Percentiles rank a stretch among this genome's conserved stretches.
Evolutionary conservation across 2,888 invertebrate species (phyloP).

Genomic region (Keiferia lycopersicella): DNA sequence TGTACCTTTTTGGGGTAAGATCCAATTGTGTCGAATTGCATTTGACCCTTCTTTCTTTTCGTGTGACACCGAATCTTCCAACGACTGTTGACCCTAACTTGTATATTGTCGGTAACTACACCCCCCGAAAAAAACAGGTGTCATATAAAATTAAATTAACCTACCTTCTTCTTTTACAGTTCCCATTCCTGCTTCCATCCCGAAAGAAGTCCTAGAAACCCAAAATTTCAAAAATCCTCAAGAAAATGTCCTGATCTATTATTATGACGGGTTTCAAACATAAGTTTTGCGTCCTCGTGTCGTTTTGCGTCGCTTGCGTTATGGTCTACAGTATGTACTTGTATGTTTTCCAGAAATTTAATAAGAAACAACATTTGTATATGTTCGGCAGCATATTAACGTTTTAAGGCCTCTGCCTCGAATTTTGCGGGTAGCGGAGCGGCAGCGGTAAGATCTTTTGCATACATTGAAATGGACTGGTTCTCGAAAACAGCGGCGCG

Average conservation of each 20-base stretch:
- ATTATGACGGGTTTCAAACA: slow-evolving; percentile 51
- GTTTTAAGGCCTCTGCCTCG: slow-evolving; percentile 35
- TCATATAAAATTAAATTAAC: no score
- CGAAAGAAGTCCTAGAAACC: slow-evolving; percentile 19
- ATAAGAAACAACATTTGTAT: slow-evolving; percentile 44
- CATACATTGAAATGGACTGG: no score
- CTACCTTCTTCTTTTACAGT: slow-evolving; percentile 26
- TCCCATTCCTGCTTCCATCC: slow-evolving; percentile 23
- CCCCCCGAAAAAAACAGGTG: no score
- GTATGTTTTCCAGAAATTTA: slow-evolving; percentile 50
- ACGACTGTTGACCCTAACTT: no score
- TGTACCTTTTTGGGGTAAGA: no score
- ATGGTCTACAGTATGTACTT: slow-evolving; percentile 55
- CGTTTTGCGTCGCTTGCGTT: slow-evolving; percentile 44
- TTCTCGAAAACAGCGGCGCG: no score
- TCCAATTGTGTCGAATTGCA: no score
- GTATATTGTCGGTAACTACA: no score
- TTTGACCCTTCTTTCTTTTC: no score
- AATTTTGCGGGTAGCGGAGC: no score
- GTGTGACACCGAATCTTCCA: no score
- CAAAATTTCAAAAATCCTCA: background rate
- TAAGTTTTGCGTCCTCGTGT: slow-evolving; percentile 44
- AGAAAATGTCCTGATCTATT: slow-evolving; percentile 9
- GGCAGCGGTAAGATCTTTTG: no score
- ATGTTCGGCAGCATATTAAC: slow-evolving; percentile 52